Evolutionary conservation across 2,797 vertebrate species (phyloP).

Genomic region (Parauchenoglanis punctatus): DNA sequence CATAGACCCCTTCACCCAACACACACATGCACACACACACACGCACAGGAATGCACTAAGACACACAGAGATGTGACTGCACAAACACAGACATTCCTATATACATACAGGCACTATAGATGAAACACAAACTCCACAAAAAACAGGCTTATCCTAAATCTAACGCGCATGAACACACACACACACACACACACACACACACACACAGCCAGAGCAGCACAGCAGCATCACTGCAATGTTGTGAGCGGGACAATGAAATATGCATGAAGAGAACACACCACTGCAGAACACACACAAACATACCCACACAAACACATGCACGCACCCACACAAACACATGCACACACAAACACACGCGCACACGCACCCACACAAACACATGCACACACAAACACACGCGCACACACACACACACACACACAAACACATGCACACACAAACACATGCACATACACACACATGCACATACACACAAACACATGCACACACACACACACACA

Average conservation of each 20-base stretch:
- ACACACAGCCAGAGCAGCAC: constrained; percentile 34
- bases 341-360: background rate
- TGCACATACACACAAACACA: too few species aligned
- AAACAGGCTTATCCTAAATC: constrained; percentile 15
- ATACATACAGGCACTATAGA: constrained; percentile 42
- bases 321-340: constrained; percentile 35
- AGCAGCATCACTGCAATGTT: constrained; percentile 56
- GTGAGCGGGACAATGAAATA: constrained; percentile 70
- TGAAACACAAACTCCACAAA: constrained; percentile 13
- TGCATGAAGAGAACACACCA: constrained; percentile 64
- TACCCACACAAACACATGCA: background rate
- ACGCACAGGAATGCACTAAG: background rate
- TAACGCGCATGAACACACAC: constrained; percentile 6
- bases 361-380: too few species aligned
- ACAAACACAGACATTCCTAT: constrained; percentile 29
- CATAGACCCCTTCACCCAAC: constrained; percentile 18
- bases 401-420: too few species aligned
- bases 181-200: background rate
- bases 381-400: too few species aligned
- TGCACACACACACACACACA: too few species aligned
- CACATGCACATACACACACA: too few species aligned
- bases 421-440: too few species aligned
- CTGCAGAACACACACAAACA: constrained; percentile 37
- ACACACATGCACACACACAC: constrained; percentile 24
- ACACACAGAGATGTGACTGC: background rate